Evolutionary conservation across 2,888 invertebrate species (phyloP).

Genomic region (Leptopterna dolabrata): DNA sequence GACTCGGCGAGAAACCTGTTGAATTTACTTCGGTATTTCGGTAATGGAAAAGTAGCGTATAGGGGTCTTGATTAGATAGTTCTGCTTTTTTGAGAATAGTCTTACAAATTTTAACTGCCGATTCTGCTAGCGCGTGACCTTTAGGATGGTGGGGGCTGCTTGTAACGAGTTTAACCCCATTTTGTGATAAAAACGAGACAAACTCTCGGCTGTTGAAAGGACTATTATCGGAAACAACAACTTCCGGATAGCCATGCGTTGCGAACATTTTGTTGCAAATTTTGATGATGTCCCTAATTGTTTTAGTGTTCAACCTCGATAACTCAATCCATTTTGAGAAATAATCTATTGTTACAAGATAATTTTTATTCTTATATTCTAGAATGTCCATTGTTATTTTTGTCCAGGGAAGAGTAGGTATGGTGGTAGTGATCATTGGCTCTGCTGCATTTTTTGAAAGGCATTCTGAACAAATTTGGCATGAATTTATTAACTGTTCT

Average conservation of each 20-base stretch:
- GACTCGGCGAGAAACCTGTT: background rate
- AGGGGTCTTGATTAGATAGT: too few species aligned
- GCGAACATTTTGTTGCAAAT: background rate
- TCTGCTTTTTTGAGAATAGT: too few species aligned
- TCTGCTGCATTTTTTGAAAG: too few species aligned
- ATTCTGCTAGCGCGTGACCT: background rate
- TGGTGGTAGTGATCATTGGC: conserved; percentile 39
- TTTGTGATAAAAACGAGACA: background rate
- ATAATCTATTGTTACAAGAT: conserved; percentile 52
- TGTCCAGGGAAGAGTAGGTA: conserved; percentile 47
- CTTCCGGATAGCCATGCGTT: background rate
- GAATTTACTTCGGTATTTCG: background rate
- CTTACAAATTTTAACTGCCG: too few species aligned
- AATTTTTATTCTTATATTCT: conserved; percentile 43
- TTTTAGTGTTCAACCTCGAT: background rate
- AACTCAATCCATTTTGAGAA: conserved; percentile 57
- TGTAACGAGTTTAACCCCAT: background rate
- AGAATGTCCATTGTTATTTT: conserved; percentile 52
- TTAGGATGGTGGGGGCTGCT: background rate
- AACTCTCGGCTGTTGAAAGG: background rate
- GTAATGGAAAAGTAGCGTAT: background rate
- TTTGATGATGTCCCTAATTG: background rate
- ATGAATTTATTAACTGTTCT: conserved; percentile 41
- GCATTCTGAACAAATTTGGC: too few species aligned
- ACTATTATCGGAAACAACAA: too few species aligned